phyloP scores from a whole-genome alignment of 1,140 invertebrate genomes.

The Drosophila albomicans region DNA sequence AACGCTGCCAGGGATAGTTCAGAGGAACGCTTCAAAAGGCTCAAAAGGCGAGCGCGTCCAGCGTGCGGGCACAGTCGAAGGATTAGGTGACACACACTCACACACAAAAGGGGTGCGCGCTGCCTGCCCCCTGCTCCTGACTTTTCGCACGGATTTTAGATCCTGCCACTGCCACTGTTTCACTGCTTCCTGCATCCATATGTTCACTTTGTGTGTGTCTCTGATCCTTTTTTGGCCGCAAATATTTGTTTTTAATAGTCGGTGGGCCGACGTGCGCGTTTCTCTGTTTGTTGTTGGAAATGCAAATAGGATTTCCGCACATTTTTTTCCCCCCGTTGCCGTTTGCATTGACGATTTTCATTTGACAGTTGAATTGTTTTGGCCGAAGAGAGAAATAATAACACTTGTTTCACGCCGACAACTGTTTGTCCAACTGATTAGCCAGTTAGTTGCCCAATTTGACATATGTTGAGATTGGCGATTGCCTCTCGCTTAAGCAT shows the following conservation, averaged over 20 bases:
- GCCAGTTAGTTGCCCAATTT: constrained; percentile 82
- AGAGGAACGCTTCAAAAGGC: constrained; percentile 34
- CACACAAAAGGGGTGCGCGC: constrained; percentile 6
- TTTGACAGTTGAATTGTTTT: constrained; percentile 76
- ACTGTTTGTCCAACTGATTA: constrained; percentile 74
- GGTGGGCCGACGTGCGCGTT: constrained; percentile 34
- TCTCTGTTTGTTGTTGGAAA: constrained; percentile 66
- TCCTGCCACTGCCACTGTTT: constrained; percentile 30
- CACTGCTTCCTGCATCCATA: constrained; percentile 65
- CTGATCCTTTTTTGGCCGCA: constrained; percentile 77
- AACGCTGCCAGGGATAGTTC: constrained; percentile 83
- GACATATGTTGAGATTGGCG: constrained; percentile 76
- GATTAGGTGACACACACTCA: constrained; percentile 24
- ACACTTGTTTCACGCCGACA: constrained; percentile 65
- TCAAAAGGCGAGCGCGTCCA: constrained; percentile 7
- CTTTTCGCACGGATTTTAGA: constrained; percentile 9
- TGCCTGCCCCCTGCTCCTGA: too few species aligned
- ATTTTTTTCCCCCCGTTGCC: neutral
- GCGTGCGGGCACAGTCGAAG: constrained; percentile 19
- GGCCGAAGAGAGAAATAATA: constrained; percentile 66
- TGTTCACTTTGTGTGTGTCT: constrained; percentile 32
- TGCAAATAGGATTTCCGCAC: constrained; percentile 83
- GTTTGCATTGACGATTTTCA: constrained; percentile 27
- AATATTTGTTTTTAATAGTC: constrained; percentile 85
- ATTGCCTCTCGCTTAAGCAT: constrained; percentile 15